phyloP scores from a whole-genome alignment of 2,797 vertebrate genomes.

The Pitangus sulphuratus region DNA sequence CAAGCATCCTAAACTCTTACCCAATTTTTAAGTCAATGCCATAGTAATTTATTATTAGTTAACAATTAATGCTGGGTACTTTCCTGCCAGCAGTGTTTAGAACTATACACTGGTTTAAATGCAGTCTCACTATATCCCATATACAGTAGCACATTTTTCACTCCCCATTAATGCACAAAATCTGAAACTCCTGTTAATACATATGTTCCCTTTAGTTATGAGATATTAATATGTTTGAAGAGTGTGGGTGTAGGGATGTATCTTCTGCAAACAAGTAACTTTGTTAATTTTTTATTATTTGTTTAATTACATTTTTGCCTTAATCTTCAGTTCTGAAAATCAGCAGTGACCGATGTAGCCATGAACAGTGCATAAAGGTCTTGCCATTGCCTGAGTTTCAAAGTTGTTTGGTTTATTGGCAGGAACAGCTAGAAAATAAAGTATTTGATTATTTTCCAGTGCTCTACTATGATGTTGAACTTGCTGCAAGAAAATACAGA shows the following conservation, averaged over 20 bases:
- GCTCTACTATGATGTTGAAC: background rate
- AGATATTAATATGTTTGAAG: background rate
- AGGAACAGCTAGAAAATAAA: background rate
- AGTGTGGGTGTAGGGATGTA: background rate
- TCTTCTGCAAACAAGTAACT: background rate
- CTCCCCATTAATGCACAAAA: background rate
- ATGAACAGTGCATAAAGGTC: background rate
- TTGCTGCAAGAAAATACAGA: background rate
- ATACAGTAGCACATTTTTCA: background rate
- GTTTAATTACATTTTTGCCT: background rate
- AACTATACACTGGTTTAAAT: background rate
- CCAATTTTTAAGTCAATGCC: background rate
- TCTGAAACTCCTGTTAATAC: background rate
- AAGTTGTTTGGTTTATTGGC: background rate
- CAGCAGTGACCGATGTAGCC: background rate
- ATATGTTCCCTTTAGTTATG: background rate
- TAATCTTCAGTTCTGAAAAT: background rate
- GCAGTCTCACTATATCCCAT: background rate
- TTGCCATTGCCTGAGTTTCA: background rate
- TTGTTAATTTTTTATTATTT: background rate
- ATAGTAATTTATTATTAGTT: background rate
- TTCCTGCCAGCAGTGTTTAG: background rate
- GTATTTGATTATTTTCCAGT: background rate
- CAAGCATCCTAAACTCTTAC: background rate
- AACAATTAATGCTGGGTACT: background rate